Evolutionary conservation across 2,797 vertebrate species (phyloP), one percentile per base, ranked within the genome.

Genomic region (Triplophysa bombifrons): DNA sequence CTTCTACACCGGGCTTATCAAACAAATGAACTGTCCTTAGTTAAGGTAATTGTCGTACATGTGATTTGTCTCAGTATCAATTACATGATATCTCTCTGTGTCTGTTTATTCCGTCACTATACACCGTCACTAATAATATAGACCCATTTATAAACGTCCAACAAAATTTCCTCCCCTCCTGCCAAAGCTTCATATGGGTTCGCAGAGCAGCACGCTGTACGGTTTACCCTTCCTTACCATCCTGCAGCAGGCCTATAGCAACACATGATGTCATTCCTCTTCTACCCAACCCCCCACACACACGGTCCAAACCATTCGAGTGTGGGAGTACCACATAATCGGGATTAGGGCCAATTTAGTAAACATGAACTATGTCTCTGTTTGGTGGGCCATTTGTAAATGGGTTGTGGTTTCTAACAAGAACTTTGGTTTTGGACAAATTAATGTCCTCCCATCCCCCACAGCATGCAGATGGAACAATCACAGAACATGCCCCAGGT

Each of bases 211-310:
- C 82, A 79, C 66, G 81, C 64, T 44, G 60, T 79, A 81, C 50
- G 72, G 72, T 82, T 75, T 81, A 79, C 74, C 72, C 70, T 82
- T 72, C 56, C 80, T 74, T 68, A 71, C 75, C 56, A 76, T 82
- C 71, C 72, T 83, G 83, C 85, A 81, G 81, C 70, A 83, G 80
- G 80, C 79, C 84, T 88, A 84, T 86, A 85, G 87, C 87, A 88
- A 88, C 87, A 87, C 85, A 84, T 88, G 87, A 87, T 87, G 86
- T 88, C 86, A 88, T 85, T 73, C 46, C 77, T 63, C 70, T 79
- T 64, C 74, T 65, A 67, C 80, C 82, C 74, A 81, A 82, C 75
- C 76, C 80, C 73, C 71, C 74, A 22, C 63, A 79, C 48, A 80
- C 55, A 74, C 55, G 74, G 34, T 68, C 48, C 61, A 81, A 78